Base-by-base conservation (phyloP, 2,797 vertebrate genomes). In the Synanceia verrucosa region DNA sequence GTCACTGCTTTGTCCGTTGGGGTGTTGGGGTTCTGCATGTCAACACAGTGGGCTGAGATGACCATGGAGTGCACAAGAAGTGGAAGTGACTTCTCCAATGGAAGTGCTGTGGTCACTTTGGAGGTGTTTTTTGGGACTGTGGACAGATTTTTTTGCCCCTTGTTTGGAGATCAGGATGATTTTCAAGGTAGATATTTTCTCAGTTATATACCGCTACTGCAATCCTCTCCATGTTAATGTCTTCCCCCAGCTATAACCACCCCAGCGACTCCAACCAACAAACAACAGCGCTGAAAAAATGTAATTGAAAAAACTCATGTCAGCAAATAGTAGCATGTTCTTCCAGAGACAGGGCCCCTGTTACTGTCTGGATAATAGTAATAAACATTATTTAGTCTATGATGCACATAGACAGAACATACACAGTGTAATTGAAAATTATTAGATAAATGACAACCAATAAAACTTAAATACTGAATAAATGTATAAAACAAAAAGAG, bases 21-120 rank as follows among this genome's bases (percentile, higher is more conserved):
- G 1, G 0, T 94, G 3, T 4, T 94, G 67, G 93, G 89, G 2
- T 93, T 26, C 21, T 73, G 76, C 59, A 93, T 95, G 90, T 89
- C 93, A 1, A 3, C 16, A 1, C 0, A 44, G 0, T 95, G 95
- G 95, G 44, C 81, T 8, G 2, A 2, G 2, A 73, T 65, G 0
- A 13, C 18, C 0, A 60, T 94, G 79, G 4, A 16, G 0, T 95
- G 94, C 6, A 8, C 4, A 5, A 2, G 7, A 1, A 0, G 0
- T 0, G 7, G 0, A 3, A 3, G 0, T 1, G 0, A 0, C 1
- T 0, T 0, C 0, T 63, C 34, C 37, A 89, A 81, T 6, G 91
- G 92, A 33, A 67, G 44, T 5, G 89, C 89, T 9, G 2, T 0
- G 0, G 24, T 95, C 59, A 39, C 3, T 1, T 33, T 92, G 24